phyloP scores from a whole-genome alignment of 2,113 vertebrate species.

The Pseudonaja textilis region DNA sequence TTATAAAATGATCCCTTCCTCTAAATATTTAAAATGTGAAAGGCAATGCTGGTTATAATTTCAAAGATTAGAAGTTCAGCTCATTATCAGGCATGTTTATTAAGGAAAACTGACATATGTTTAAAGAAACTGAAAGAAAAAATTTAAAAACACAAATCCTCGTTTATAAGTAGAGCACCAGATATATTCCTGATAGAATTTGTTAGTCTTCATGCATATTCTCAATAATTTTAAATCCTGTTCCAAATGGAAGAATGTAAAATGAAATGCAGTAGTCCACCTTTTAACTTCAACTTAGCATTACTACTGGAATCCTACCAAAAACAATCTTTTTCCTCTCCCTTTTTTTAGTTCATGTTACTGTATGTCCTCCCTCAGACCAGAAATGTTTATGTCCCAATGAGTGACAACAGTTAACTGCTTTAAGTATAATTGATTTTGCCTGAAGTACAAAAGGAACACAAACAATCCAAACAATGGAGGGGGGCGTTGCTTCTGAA shows the following conservation, averaged over 20 bases:
- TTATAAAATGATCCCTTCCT: background rate
- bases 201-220: background rate
- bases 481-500: background rate
- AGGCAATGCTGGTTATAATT: background rate
- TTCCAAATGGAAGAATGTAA: background rate
- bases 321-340: background rate
- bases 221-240: background rate
- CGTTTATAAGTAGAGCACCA: background rate
- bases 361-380: background rate
- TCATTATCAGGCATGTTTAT: background rate
- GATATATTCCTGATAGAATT: background rate
- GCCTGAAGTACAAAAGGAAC: background rate
- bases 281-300: background rate
- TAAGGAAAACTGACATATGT: background rate
- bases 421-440: background rate
- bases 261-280: background rate
- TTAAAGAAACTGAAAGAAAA: background rate
- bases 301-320: background rate
- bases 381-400: background rate
- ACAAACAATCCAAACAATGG: background rate
- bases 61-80: background rate
- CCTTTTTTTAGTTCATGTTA: background rate
- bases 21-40: background rate
- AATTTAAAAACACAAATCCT: background rate
- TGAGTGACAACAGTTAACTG: background rate